These are phyloP conservation scores for Eretmochelys imbricata DNA, from an alignment of 2,113 vertebrate genomes.

Conservation along the genomic window DNA sequence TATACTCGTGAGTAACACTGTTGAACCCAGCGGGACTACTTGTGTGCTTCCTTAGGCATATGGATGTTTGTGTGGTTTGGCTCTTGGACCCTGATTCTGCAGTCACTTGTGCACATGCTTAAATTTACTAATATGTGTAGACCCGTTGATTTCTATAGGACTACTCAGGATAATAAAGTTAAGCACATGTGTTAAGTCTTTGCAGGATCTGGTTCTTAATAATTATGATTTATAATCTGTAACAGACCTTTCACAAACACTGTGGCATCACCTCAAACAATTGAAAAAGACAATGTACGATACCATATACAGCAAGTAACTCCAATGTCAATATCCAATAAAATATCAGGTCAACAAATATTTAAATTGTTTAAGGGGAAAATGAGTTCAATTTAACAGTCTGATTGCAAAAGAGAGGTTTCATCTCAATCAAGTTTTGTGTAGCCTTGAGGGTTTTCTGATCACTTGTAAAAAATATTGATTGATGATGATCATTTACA, in stretches of 20 bases:
- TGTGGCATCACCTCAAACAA: background rate
- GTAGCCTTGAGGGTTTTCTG: constrained; percentile 42
- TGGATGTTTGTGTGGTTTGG: background rate
- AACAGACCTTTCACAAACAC: background rate
- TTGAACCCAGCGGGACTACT: background rate
- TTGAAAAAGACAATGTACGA: background rate
- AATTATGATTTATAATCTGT: background rate
- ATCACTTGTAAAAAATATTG: constrained; percentile 56
- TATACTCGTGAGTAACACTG: background rate
- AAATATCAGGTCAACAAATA: background rate
- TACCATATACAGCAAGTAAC: background rate
- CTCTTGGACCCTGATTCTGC: background rate
- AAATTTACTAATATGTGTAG: background rate
- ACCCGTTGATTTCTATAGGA: background rate
- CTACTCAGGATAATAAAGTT: background rate
- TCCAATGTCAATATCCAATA: background rate
- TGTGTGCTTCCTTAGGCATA: background rate
- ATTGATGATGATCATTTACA: constrained; percentile 69
- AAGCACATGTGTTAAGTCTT: background rate
- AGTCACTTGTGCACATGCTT: background rate
- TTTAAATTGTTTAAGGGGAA: background rate
- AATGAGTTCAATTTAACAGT: background rate
- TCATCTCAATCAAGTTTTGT: constrained; percentile 27
- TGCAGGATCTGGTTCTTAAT: background rate
- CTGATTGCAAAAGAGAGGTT: constrained; percentile 29